Base-by-base conservation (phyloP, 2,888 invertebrate species). In the Creontiades dilutus region DNA sequence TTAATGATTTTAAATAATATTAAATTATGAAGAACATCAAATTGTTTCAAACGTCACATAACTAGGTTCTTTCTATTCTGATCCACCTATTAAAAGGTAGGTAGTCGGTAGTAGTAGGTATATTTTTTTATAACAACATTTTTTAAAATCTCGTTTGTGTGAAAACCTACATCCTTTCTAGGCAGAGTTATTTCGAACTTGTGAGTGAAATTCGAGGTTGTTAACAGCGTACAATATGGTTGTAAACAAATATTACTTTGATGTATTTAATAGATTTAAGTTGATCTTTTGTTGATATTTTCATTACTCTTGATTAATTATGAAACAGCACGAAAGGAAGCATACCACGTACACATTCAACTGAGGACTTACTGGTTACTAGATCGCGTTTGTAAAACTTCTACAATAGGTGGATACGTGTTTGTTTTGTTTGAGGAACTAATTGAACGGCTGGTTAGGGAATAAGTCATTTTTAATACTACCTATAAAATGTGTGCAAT, bases 51-150 rank as follows among this genome's bases (percentile, higher is more conserved):
- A 4, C 2, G 37, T n/a, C n/a, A n/a, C n/a, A n/a, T n/a, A n/a
- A 37, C 7, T 37, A 7, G 7, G 2, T 37, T 37, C 2, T 37
- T 4, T 37, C 7, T 27, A 68, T 12, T 68, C 13, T 23, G 27
- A 23, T 23, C 68, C 19, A 68, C 23, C 9, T 23, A 68, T 61
- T 61, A 4, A 61, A 23, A 68, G 68, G 4, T 23, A 68, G 19
- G 4, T 68, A 68, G 19, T 23, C 13, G 23, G n/a, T 68, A 68
- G 46, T 37, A 7, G 75, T 37, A 27, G 23, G 75, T 78, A 78
- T 78, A 78, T 78, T 78, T 78, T n/a, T 78, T 78, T 78, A 78
- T 78, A 78, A 37, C 16, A 47, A 78, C 78, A 28, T 76, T 76
- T 76, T 76, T 28, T 76, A 76, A 16, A 9, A 16, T 27, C n/a